phyloP scores from a whole-genome alignment of 2,888 invertebrate genomes.

The Teleogryllus oceanicus region DNA sequence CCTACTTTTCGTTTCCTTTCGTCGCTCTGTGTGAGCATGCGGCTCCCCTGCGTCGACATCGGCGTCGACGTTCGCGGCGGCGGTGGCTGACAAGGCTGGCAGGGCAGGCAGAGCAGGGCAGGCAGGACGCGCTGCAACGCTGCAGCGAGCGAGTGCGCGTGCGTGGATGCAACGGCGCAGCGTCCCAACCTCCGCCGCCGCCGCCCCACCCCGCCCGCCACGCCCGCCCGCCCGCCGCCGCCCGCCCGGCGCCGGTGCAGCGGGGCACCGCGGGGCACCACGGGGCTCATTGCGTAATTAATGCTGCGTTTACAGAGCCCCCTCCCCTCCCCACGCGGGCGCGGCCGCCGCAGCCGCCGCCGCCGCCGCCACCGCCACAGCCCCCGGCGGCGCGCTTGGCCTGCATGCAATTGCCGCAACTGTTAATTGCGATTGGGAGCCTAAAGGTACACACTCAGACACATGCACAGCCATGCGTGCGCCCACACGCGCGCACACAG shows the following conservation, averaged over 20 bases:
- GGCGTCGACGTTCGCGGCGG: neutral
- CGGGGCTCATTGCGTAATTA: slow-evolving; percentile 23
- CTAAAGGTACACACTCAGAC: slow-evolving; percentile 32
- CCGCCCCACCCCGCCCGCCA: neutral
- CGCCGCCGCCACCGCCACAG: slow-evolving; percentile 22
- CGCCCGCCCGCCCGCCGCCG: neutral
- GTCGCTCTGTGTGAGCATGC: neutral
- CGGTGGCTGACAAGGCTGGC: neutral
- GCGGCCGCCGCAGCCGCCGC: slow-evolving; percentile 22
- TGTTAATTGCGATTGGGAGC: slow-evolving; percentile 36
- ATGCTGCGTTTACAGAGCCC: slow-evolving; percentile 22
- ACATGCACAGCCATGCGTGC: slow-evolving; percentile 24
- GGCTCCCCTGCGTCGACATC: too few species aligned
- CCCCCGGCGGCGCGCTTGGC: slow-evolving; percentile 23
- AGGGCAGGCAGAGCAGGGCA: neutral
- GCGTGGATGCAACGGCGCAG: slow-evolving; percentile 18
- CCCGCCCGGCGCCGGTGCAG: neutral
- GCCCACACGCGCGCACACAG: slow-evolving; percentile 18
- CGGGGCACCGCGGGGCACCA: slow-evolving; percentile 18
- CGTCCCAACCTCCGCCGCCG: neutral
- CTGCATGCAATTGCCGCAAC: slow-evolving; percentile 34
- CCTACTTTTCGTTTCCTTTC: slow-evolving; percentile 4
- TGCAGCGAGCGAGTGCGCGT: slow-evolving; percentile 1
- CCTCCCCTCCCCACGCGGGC: slow-evolving; percentile 22
- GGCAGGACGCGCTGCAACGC: neutral